These are phyloP conservation scores for Lasioglossum albipes DNA, from an alignment of 1,140 invertebrate species.

Conservation along the genomic window DNA sequence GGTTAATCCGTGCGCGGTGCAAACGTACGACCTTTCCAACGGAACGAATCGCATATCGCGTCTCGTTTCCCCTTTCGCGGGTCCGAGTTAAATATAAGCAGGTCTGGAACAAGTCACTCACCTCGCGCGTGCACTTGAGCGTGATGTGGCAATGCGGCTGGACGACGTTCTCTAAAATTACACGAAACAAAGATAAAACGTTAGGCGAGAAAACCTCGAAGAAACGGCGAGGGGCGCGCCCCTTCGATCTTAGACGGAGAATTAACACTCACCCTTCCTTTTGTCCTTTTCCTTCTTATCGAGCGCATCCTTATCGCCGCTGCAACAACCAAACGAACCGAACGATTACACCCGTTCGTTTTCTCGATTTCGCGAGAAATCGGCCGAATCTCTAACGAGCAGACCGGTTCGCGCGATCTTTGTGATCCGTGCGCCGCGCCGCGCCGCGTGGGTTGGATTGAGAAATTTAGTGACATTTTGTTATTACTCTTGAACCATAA, in stretches of 20 bases:
- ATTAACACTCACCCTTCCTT: slow-evolving; percentile 71
- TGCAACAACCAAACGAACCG: slow-evolving; percentile 64
- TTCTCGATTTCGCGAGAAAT: neutral
- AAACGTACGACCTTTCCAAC: slow-evolving; percentile 41
- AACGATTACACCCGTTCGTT: neutral
- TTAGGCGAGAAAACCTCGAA: slow-evolving; percentile 1
- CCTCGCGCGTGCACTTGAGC: slow-evolving; percentile 93
- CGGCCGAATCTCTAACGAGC: no score
- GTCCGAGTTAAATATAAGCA: slow-evolving; percentile 69
- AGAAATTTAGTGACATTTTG: no score
- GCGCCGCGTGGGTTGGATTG: no score
- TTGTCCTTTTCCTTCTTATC: slow-evolving; percentile 79
- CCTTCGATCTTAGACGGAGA: neutral
- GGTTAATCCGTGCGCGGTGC: slow-evolving; percentile 12
- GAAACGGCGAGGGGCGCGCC: neutral
- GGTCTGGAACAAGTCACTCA: slow-evolving; percentile 80
- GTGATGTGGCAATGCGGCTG: slow-evolving; percentile 96
- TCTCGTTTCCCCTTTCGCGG: slow-evolving; percentile 55
- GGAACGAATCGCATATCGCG: slow-evolving; percentile 44
- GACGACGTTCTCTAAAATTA: slow-evolving; percentile 81
- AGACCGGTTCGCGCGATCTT: no score
- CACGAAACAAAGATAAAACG: neutral
- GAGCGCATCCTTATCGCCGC: slow-evolving; percentile 73
- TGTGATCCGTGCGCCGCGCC: no score
- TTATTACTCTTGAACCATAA: no score